Percentiles rank a stretch among this genome's conserved stretches.
These are phyloP conservation scores for Rhombomys opimus DNA, from an alignment of 2,113 vertebrate genomes.

Conservation along the genomic window DNA sequence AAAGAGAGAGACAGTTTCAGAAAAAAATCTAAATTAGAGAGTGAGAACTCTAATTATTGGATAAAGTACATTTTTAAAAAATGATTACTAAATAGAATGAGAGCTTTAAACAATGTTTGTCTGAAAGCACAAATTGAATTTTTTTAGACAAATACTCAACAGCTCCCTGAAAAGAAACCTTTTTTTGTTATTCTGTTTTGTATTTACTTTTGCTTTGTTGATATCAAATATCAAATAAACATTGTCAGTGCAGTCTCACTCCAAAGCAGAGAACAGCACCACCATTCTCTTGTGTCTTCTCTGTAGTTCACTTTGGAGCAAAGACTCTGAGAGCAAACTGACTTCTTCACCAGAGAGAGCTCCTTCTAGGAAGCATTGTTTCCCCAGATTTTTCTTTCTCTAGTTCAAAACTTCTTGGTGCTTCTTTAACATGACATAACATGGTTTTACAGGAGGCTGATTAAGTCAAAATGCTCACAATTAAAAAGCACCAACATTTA, in stretches of 20 bases:
- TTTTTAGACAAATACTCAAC: background rate
- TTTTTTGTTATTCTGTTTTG: background rate
- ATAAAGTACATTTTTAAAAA: background rate
- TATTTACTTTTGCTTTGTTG: background rate
- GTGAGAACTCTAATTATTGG: background rate
- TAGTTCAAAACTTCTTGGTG: background rate
- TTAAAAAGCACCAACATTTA: background rate
- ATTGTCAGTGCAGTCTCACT: background rate
- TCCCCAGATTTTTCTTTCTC: background rate
- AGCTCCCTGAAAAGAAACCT: background rate
- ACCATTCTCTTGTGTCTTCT: background rate
- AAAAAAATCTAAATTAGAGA: background rate
- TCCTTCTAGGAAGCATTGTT: background rate
- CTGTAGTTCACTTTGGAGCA: background rate
- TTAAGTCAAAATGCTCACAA: background rate
- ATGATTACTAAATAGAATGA: background rate
- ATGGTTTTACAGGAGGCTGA: background rate
- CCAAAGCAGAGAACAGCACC: accelerated
- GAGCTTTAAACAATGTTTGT: background rate
- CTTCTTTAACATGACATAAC: background rate
- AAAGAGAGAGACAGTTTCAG: background rate
- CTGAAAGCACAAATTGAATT: background rate
- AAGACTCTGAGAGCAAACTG: background rate
- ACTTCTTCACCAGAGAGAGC: background rate
- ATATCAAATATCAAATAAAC: background rate